Evolutionary conservation across 1,140 invertebrate species (phyloP).

Genomic region (Zaprionus lachaisei): DNA sequence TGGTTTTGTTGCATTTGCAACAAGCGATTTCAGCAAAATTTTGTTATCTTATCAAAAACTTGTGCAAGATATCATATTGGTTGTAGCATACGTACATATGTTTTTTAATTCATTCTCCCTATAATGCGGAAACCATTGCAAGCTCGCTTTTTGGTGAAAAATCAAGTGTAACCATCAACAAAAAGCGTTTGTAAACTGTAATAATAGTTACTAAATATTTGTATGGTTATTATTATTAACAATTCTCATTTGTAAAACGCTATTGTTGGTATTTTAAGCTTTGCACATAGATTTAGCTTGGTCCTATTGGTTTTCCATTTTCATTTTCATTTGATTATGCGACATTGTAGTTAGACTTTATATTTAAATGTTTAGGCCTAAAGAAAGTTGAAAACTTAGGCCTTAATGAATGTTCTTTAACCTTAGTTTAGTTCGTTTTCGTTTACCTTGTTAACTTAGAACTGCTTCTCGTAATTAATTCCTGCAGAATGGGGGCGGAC

Average conservation of each 20-base stretch:
- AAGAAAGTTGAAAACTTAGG: slow-evolving; percentile 56
- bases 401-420: slow-evolving; percentile 25
- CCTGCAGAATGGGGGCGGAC: slow-evolving; percentile 47
- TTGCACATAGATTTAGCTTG: slow-evolving; percentile 66
- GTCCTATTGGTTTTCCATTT: slow-evolving; percentile 71
- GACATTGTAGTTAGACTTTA: slow-evolving; percentile 68
- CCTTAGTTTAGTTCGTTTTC: slow-evolving; percentile 30
- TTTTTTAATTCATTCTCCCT: slow-evolving; percentile 60
- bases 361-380: slow-evolving; percentile 55
- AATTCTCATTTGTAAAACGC: slow-evolving; percentile 52
- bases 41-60: slow-evolving; percentile 50
- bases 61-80: slow-evolving; percentile 37
- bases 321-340: slow-evolving; percentile 25
- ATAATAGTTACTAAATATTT: slow-evolving; percentile 1
- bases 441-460: slow-evolving; percentile 69
- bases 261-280: slow-evolving; percentile 56
- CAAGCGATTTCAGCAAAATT: slow-evolving; percentile 73
- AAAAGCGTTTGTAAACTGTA: slow-evolving; percentile 16
- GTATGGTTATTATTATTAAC: slow-evolving; percentile 36
- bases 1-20: slow-evolving; percentile 64
- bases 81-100: slow-evolving; percentile 10
- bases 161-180: slow-evolving; percentile 29
- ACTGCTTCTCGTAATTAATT: slow-evolving; percentile 53
- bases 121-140: slow-evolving; percentile 74
- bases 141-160: slow-evolving; percentile 66